phyloP scores from a whole-genome alignment of 2,888 invertebrate genomes.

The Tipula helvola region DNA sequence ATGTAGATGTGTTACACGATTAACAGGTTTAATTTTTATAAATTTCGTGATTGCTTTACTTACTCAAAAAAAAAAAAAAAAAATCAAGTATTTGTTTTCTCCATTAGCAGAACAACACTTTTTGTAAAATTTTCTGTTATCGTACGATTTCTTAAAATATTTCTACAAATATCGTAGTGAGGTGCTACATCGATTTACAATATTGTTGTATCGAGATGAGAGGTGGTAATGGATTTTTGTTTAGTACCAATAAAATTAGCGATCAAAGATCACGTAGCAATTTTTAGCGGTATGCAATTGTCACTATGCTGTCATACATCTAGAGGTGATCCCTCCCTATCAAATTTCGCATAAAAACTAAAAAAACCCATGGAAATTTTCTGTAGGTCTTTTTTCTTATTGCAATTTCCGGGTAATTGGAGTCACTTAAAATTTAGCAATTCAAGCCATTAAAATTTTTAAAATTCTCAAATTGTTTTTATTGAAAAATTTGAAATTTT shows the following conservation, averaged over 20 bases:
- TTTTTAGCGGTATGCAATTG: too few relatives aligned
- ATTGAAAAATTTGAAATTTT: too few relatives aligned
- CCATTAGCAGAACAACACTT: background rate
- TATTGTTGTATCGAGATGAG: background rate
- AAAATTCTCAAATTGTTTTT: too few relatives aligned
- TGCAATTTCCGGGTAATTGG: too few relatives aligned
- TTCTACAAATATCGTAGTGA: background rate
- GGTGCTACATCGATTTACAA: background rate
- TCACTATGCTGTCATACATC: too few relatives aligned
- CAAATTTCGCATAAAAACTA: too few relatives aligned
- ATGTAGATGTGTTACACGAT: background rate
- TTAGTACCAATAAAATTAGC: background rate
- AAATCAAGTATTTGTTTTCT: background rate
- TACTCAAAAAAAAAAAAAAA: background rate
- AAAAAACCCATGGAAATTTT: too few relatives aligned
- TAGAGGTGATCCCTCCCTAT: too few relatives aligned
- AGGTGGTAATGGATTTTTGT: background rate
- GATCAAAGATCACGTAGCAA: background rate
- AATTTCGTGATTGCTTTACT: background rate
- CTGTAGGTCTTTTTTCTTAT: too few relatives aligned
- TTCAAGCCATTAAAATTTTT: too few relatives aligned
- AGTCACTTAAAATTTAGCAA: too few relatives aligned
- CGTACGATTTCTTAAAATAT: background rate
- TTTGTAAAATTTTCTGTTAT: background rate
- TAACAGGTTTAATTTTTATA: background rate